Percentiles rank a stretch among this genome's conserved stretches.
Evolutionary conservation across 2,888 invertebrate genomes (phyloP).

Genomic region (Bugula neritina): DNA sequence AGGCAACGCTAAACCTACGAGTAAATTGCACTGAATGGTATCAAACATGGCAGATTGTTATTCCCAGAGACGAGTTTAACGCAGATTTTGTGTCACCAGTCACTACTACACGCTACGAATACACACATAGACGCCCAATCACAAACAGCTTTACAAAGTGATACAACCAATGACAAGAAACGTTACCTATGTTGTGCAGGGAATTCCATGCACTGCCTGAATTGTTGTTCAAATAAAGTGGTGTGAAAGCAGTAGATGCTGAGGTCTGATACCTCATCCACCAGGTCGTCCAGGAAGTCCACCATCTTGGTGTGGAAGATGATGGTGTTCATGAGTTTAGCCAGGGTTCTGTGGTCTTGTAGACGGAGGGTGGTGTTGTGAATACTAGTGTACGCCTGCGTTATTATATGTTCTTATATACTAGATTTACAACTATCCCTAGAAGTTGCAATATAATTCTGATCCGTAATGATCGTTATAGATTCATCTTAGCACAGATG

Average conservation of each 20-base stretch:
- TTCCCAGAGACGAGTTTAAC: no score
- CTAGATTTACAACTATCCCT: no score
- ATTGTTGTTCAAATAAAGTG: conserved; percentile 93
- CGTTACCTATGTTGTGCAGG: conserved; percentile 70
- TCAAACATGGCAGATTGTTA: no score
- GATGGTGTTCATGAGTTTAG: conserved; percentile 86
- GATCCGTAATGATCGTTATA: no score
- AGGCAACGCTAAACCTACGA: conserved; percentile 86
- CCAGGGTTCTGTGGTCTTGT: conserved; percentile 76
- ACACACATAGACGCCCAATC: no score
- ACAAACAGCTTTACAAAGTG: no score
- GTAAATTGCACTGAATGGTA: no score
- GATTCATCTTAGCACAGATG: no score
- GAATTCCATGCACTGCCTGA: conserved; percentile 96
- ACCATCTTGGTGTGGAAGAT: conserved; percentile 97
- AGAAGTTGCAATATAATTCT: no score
- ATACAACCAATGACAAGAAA: neutral
- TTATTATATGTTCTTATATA: no score
- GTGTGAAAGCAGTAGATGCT: conserved; percentile 97
- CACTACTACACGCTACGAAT: no score
- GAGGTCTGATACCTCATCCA: conserved; percentile 92
- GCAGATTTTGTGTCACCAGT: no score
- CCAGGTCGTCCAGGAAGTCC: conserved; percentile 90
- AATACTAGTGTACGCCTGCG: conserved; percentile 71
- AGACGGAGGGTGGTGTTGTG: conserved; percentile 70